These are phyloP conservation scores for Cirrhinus mrigala DNA, from an alignment of 2,797 vertebrate species.

Conservation along the genomic window DNA sequence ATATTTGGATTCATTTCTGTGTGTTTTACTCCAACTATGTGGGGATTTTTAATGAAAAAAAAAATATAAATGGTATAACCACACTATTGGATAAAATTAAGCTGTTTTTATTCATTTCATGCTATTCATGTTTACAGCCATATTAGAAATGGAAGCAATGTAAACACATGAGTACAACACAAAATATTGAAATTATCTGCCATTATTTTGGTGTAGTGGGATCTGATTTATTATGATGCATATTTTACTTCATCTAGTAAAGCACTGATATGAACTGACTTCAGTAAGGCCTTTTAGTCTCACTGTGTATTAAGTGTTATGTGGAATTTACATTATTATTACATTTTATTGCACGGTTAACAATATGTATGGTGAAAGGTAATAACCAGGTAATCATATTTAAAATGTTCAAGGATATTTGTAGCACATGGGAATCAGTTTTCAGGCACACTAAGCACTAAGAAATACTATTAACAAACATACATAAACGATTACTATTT, in stretches of 20 bases:
- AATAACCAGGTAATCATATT: not conserved
- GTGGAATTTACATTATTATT: not conserved
- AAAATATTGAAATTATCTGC: not conserved
- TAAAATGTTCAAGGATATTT: not conserved
- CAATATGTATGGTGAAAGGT: not conserved
- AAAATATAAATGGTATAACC: not conserved
- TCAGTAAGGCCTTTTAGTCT: slow-evolving; percentile 10
- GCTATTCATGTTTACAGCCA: not conserved
- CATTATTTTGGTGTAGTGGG: not conserved
- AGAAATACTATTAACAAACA: not conserved
- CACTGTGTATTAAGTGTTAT: not conserved
- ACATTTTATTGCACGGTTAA: slow-evolving; percentile 28
- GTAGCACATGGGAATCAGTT: not conserved
- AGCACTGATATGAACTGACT: not conserved
- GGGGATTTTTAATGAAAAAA: too few species aligned
- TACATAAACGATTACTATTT: not conserved
- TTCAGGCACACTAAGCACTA: slow-evolving; percentile 4
- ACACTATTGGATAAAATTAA: not conserved
- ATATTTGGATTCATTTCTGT: not conserved
- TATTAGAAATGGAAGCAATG: not conserved
- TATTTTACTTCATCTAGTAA: not conserved
- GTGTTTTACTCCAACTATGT: not conserved
- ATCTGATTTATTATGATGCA: not conserved
- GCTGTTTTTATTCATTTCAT: not conserved
- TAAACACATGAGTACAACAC: not conserved